Conservation (phyloP, 2,888 invertebrate species). For the Colletes collaris region DNA sequence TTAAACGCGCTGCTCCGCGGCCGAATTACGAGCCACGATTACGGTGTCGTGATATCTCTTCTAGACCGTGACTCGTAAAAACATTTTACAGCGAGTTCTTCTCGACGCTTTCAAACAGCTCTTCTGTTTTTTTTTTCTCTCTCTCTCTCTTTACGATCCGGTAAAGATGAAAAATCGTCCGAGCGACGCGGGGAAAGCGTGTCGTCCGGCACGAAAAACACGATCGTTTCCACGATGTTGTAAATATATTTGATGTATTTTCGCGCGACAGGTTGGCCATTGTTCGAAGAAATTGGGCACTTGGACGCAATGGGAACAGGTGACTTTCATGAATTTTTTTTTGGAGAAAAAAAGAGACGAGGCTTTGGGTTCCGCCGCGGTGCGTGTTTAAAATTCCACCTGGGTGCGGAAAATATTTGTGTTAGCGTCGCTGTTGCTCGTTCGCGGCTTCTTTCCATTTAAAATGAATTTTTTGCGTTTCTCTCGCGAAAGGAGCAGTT, state of each 20-base stretch:
- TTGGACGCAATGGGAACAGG: too few species aligned
- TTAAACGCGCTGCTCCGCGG: background rate
- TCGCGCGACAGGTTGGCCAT: too few species aligned
- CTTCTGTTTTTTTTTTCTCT: background rate
- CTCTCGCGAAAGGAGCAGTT: background rate
- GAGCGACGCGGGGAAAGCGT: background rate
- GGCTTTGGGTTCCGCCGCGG: background rate
- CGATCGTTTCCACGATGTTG: too few species aligned
- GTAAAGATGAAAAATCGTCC: slow-evolving; percentile 31
- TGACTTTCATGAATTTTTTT: too few species aligned
- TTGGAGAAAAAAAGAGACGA: too few species aligned
- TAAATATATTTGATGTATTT: too few species aligned
- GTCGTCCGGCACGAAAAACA: too few species aligned
- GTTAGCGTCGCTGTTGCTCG: too few species aligned
- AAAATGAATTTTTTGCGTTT: too few species aligned
- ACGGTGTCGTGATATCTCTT: slow-evolving; percentile 13
- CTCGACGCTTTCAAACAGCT: background rate
- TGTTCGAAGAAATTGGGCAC: too few species aligned
- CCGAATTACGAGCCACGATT: slow-evolving; percentile 33
- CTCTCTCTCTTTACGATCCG: slow-evolving; percentile 27
- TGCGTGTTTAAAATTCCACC: slow-evolving; percentile 9
- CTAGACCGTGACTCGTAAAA: slow-evolving; percentile 29
- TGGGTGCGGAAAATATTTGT: background rate
- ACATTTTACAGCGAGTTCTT: slow-evolving; percentile 34
- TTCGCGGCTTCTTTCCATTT: too few species aligned